Evolutionary conservation across 2,888 invertebrate species (phyloP).

Genomic region (Anodontia alba): DNA sequence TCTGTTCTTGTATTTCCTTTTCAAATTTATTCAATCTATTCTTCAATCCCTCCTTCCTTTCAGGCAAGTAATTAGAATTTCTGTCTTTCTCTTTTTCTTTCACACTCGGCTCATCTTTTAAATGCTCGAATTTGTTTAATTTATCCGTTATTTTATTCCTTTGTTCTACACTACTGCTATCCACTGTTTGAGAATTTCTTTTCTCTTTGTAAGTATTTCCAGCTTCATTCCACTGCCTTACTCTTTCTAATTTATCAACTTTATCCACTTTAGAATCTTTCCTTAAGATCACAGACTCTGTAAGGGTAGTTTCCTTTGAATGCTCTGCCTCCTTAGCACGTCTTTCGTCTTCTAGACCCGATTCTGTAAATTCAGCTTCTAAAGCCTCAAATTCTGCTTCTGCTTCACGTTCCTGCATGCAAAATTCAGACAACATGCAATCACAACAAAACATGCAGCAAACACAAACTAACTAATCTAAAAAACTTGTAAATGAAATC

Average conservation of each 20-base stretch:
- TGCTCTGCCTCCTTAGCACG: conserved; percentile 14
- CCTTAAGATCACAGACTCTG: background rate
- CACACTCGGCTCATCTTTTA: conserved; percentile 27
- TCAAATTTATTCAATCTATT: conserved; percentile 50
- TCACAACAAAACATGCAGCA: conserved; percentile 3
- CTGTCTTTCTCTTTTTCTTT: conserved; percentile 29
- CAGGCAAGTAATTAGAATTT: conserved; percentile 19
- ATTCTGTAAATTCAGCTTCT: conserved; percentile 18
- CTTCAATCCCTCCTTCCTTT: conserved; percentile 55
- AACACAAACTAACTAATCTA: conserved; percentile 21
- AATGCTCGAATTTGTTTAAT: conserved; percentile 55
- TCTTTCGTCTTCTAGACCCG: conserved; percentile 24
- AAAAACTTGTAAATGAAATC: too few relatives aligned
- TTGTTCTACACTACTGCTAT: background rate
- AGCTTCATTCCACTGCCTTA: conserved; percentile 32
- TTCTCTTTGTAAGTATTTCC: background rate
- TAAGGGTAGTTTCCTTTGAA: background rate
- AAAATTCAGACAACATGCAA: conserved; percentile 6
- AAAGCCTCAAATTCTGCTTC: conserved; percentile 37
- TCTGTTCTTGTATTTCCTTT: conserved; percentile 52
- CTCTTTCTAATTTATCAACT: conserved; percentile 36
- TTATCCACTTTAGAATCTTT: conserved; percentile 16
- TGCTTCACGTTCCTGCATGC: conserved; percentile 13
- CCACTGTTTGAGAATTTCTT: background rate
- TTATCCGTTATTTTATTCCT: conserved; percentile 40